phyloP scores from a whole-genome alignment of 2,113 vertebrate genomes.

The Spea multiplicata region DNA sequence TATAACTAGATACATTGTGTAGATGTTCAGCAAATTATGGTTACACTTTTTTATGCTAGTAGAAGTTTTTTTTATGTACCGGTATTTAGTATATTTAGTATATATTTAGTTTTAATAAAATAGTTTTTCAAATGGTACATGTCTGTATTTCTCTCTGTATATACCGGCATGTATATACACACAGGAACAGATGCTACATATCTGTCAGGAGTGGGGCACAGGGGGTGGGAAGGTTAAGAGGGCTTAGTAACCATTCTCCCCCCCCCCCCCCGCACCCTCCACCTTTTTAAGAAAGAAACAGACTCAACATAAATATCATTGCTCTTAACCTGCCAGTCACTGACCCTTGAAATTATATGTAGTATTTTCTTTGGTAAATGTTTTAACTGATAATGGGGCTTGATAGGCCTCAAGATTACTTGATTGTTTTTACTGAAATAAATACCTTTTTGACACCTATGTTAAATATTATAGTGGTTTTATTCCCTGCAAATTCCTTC shows the following conservation, averaged over 20 bases:
- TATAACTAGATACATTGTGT: no score
- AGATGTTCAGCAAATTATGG: no score
- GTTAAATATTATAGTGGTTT: no score
- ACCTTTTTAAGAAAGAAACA: conserved; percentile 15
- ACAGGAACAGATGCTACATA: conserved; percentile 27
- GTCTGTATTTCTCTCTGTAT: no score
- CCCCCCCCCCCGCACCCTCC: background rate
- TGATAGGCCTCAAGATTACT: conserved; percentile 3
- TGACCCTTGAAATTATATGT: conserved; percentile 15
- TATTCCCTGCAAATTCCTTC: no score
- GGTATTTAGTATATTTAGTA: no score
- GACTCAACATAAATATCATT: background rate
- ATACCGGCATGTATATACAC: no score
- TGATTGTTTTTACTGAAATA: background rate
- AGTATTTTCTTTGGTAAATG: conserved; percentile 22
- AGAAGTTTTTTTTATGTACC: no score
- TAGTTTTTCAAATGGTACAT: no score
- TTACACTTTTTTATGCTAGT: no score
- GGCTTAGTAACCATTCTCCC: conserved; percentile 34
- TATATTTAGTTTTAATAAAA: no score
- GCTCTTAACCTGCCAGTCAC: conserved; percentile 7
- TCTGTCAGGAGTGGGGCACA: conserved; percentile 40
- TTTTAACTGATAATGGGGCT: conserved; percentile 6
- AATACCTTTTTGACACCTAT: no score
- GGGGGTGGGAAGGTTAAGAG: conserved; percentile 35